Base-by-base conservation (phyloP, 2,888 invertebrate genomes). In the Sminthurides aquaticus region DNA sequence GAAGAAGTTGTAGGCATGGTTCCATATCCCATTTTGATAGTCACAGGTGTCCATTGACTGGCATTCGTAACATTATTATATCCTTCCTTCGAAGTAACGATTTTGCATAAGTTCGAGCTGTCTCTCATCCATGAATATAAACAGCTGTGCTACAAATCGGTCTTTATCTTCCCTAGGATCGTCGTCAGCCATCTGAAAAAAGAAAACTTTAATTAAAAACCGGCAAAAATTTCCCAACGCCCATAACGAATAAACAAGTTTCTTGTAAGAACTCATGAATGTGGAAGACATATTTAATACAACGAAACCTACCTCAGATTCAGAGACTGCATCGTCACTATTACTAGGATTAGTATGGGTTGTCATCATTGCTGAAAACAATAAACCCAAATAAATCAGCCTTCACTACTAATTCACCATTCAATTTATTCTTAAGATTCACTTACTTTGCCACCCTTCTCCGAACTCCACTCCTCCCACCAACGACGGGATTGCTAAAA, bases 121-220 rank as follows among this genome's bases (percentile, higher is more conserved):
- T 70, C 96, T 86, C 78, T 98, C 98, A 76, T 99, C 99, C 94
- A 97, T 96, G 76, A 95, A 98, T 80, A 97, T 98, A 81, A 96
- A 97, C 20, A 99, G 80, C 76, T 96, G 95, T 0, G 98, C 98
- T 1, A 98, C 95, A 80, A 99, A 99, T 72, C 91, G 87, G 78
- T 99, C 98, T 76, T 95, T 96, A 76, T 96, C 95, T 79, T 97
- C 96, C 8, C 89, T 87, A 0, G 91, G 91, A 77, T 95, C 94
- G 78, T 95, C 94, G 76, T 96, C 95, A 0, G 92, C 93, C 78
- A 89, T 89, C 88, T 90, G 73, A 2, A 48, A 57, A 11, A n/a
- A n/a, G n/a, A n/a, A n/a, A n/a, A n/a, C n/a, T n/a, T n/a, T n/a
- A n/a, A n/a, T n/a, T n/a, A n/a, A n/a, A n/a, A n/a, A n/a, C n/a